Evolutionary conservation across 1,140 invertebrate species (phyloP), one percentile per base, ranked within the genome.

Genomic region (Akabosia matsudoensis): DNA sequence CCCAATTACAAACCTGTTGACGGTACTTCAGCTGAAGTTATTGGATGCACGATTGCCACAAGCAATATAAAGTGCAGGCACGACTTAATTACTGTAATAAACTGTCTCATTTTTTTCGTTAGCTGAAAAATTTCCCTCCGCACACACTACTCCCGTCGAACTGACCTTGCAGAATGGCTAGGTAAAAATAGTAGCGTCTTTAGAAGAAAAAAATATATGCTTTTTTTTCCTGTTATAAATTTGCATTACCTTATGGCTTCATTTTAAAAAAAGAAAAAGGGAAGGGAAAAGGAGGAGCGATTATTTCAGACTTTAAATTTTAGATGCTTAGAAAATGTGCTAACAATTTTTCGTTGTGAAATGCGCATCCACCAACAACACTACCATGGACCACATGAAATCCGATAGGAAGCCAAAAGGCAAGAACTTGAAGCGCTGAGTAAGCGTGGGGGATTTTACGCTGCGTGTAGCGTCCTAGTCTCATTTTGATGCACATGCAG

Each of bases 61-160:
- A 31, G 4, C 30, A 67, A 31, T 30, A 67, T n/a, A n/a, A n/a
- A n/a, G n/a, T n/a, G 28, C 61, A 67, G 61, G 3, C 4, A 30
- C n/a, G 61, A 30, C 10, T 7, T 67, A 67, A 67, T 67, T 16
- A 67, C 61, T 30, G 61, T 67, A 67, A 67, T 67, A 30, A 67
- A 67, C 2, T 13, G 61, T 30, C 61, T 67, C 61, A 67, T 67
- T 67, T 28, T 67, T 28, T 30, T 22, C 54, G 3, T 22, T 45
- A 45, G 7, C 18, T 18, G 7, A 45, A 45, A 45, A 18, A 45
- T 45, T 45, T 45, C 37, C 18, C 37, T 45, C 37, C 37, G 18
- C 37, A 45, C n/a, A n/a, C n/a, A n/a, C n/a, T n/a, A 45, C 37
- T 45, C 37, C 37, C 37, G 7, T 45, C 18, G 37, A 45, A 45